Evolutionary conservation across 2,888 invertebrate species (phyloP).

Genomic region (Papilio gigon): DNA sequence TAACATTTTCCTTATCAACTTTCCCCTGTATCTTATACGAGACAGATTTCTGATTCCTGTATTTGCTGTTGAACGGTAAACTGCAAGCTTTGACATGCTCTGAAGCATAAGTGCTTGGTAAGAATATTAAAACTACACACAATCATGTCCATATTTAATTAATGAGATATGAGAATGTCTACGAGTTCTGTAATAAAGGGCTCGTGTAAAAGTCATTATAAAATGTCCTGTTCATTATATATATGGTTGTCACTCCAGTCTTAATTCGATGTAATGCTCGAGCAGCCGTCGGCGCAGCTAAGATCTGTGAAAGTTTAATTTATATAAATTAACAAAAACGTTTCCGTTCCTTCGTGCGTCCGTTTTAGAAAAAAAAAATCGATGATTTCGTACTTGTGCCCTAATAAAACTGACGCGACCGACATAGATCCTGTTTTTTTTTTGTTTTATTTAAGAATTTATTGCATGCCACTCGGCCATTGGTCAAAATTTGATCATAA

Average conservation of each 20-base stretch:
- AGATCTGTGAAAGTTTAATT: slow-evolving; percentile 38
- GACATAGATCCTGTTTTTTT: slow-evolving; percentile 10
- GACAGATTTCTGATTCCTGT: too few species aligned
- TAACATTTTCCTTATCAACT: too few species aligned
- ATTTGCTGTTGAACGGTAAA: too few species aligned
- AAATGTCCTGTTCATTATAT: slow-evolving; percentile 6
- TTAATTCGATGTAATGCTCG: slow-evolving; percentile 31
- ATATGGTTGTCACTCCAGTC: slow-evolving; percentile 27
- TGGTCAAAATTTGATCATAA: too few species aligned
- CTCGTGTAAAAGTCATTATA: background rate
- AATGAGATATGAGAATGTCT: background rate
- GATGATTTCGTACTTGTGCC: slow-evolving; percentile 25
- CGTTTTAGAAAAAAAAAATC: slow-evolving; percentile 17
- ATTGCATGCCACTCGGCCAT: too few species aligned
- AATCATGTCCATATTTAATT: background rate
- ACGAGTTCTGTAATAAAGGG: background rate
- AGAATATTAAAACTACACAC: too few species aligned
- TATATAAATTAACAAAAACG: slow-evolving; percentile 41
- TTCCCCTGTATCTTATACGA: too few species aligned
- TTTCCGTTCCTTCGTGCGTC: slow-evolving; percentile 27
- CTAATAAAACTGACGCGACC: slow-evolving; percentile 29
- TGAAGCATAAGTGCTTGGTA: too few species aligned
- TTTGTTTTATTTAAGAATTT: background rate
- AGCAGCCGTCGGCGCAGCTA: slow-evolving; percentile 27
- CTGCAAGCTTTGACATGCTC: too few species aligned